These are phyloP conservation scores for Halcyon smyrnensis DNA, from an alignment of 2,797 vertebrate species.

Conservation along the genomic window DNA sequence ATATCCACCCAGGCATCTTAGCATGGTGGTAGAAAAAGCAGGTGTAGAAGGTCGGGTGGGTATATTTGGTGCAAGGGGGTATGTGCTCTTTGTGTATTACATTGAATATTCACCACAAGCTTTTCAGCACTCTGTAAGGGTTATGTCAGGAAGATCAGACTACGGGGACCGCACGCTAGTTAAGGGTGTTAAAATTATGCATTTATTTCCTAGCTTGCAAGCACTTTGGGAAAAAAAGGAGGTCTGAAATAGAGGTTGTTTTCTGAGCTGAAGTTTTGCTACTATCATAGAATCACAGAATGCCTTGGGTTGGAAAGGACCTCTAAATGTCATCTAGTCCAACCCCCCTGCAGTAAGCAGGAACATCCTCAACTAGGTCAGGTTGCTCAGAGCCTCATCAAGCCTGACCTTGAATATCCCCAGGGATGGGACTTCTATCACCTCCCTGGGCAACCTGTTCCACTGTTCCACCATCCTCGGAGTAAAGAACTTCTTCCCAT, in stretches of 20 bases:
- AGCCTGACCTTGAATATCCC: no score
- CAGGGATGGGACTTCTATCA: no score
- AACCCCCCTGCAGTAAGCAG: no score
- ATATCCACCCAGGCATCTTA: neutral
- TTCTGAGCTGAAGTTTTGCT: neutral
- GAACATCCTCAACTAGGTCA: no score
- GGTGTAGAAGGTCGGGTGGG: neutral
- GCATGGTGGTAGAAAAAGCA: rapidly evolving
- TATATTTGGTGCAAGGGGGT: neutral
- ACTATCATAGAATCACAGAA: no score
- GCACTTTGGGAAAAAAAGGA: neutral
- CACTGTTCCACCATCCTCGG: no score
- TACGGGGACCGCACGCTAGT: neutral
- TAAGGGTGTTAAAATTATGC: neutral
- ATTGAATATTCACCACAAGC: neutral
- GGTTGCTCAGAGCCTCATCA: no score
- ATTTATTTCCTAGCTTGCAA: neutral
- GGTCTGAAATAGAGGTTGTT: neutral
- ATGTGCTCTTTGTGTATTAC: neutral
- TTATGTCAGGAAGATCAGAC: neutral
- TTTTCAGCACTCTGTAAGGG: neutral
- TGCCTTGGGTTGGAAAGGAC: no score
- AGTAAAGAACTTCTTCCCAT: neutral
- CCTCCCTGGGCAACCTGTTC: no score
- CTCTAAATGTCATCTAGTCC: no score